phyloP scores from a whole-genome alignment of 2,113 vertebrate genomes.

The Loxodonta africana region DNA sequence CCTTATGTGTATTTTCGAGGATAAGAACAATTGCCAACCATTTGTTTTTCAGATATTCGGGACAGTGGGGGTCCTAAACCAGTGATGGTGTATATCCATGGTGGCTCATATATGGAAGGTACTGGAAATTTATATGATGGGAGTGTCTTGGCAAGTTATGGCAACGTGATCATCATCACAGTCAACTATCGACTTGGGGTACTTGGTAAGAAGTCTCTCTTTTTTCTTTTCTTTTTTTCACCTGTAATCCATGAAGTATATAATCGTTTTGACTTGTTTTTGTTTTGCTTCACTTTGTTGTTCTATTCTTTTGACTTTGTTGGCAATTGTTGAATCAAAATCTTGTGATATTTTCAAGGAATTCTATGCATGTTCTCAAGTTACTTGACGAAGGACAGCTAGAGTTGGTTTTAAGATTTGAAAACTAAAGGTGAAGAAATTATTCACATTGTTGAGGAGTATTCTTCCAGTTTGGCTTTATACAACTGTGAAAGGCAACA shows the following conservation, averaged over 20 bases:
- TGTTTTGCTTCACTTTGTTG: conserved; percentile 77
- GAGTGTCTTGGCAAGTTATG: conserved; percentile 99
- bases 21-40: conserved; percentile 89
- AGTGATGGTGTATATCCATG: conserved; percentile 99
- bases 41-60: conserved; percentile 97
- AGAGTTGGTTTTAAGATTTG: neutral
- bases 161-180: conserved; percentile 99
- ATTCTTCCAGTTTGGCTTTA: neutral
- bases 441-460: neutral
- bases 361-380: neutral
- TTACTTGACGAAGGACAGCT: neutral
- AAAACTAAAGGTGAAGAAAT: conserved; percentile 22
- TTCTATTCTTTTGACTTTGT: conserved; percentile 43
- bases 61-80: conserved; percentile 99
- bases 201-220: conserved; percentile 94
- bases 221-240: conserved; percentile 61
- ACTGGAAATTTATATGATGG: conserved; percentile 99
- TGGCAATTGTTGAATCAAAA: neutral
- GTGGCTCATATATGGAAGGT: conserved; percentile 99
- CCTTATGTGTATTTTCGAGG: conserved; percentile 68
- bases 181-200: conserved; percentile 99
- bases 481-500: neutral
- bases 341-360: conserved; percentile 46
- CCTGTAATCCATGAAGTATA: conserved; percentile 11
- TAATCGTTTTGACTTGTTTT: conserved; percentile 54